Evolutionary conservation across 2,113 vertebrate species (phyloP).

Genomic region (Gadus chalcogrammus): DNA sequence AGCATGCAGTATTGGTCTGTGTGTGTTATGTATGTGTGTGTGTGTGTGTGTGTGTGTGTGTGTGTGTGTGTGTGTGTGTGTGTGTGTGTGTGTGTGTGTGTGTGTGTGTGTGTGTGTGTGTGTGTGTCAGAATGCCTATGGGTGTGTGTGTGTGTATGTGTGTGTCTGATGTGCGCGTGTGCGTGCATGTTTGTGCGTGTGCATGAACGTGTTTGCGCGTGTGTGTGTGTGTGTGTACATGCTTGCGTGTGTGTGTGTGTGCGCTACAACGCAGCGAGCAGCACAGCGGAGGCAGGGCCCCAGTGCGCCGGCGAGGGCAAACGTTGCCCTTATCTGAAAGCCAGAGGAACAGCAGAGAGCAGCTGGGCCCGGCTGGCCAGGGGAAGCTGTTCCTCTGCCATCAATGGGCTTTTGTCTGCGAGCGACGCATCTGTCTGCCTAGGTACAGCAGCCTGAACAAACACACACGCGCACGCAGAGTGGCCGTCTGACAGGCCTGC

Average conservation of each 20-base stretch:
- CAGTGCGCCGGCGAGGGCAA: slow-evolving; percentile 29
- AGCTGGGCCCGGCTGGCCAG: slow-evolving; percentile 63
- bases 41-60: too few relatives aligned
- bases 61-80: too few relatives aligned
- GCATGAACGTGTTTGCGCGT: not conserved
- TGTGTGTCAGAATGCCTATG: too few relatives aligned
- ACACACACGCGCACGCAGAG: not conserved
- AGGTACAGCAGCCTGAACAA: slow-evolving; percentile 20
- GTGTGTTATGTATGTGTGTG: too few relatives aligned
- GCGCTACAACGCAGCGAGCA: slow-evolving; percentile 21
- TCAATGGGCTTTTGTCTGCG: slow-evolving; percentile 58
- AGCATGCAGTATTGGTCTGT: too few relatives aligned
- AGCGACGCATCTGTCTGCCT: slow-evolving; percentile 51
- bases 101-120: too few relatives aligned
- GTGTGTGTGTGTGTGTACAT: too few relatives aligned
- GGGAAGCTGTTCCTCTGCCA: slow-evolving; percentile 42
- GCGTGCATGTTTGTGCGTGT: not conserved
- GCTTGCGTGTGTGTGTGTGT: not conserved
- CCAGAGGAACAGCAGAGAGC: slow-evolving; percentile 47
- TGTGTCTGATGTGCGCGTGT: too few relatives aligned
- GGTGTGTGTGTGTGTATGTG: too few relatives aligned
- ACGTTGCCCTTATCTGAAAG: slow-evolving; percentile 43
- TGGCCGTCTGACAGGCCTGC: too few relatives aligned
- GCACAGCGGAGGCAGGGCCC: not conserved
- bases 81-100: too few relatives aligned